phyloP scores from a whole-genome alignment of 2,888 invertebrate species.

The Harmothoe impar region DNA sequence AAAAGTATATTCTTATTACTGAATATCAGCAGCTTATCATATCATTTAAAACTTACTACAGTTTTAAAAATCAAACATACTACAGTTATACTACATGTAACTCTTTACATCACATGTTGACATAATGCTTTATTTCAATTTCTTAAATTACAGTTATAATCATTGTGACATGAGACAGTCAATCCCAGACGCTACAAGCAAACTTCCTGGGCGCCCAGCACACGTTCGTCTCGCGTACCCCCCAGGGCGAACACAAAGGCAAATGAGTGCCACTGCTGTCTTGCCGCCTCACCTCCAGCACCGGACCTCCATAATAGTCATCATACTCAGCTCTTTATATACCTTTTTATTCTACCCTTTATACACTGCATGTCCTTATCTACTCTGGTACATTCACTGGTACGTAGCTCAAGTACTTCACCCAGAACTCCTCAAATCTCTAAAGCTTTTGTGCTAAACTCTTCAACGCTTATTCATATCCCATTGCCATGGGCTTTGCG shows the following conservation, averaged over 20 bases:
- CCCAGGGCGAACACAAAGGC: neutral
- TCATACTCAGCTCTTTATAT: too few species aligned
- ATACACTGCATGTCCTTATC: neutral
- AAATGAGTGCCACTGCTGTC: neutral
- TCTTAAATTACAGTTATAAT: neutral
- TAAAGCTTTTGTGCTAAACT: too few species aligned
- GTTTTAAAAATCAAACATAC: neutral
- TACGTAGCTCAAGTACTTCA: neutral
- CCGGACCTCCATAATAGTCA: neutral
- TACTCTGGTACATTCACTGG: neutral
- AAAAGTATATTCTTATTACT: too few species aligned
- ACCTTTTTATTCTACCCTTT: too few species aligned
- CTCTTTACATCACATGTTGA: neutral
- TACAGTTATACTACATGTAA: neutral
- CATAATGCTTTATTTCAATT: neutral
- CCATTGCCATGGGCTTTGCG: too few species aligned
- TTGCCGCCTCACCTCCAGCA: neutral
- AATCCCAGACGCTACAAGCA: neutral
- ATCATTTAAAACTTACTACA: neutral
- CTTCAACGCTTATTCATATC: too few species aligned
- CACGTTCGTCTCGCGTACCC: conserved; percentile 3
- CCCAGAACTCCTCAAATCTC: too few species aligned
- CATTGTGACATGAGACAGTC: neutral
- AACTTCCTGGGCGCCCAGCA: neutral
- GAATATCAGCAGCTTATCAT: neutral